These are phyloP conservation scores for Myrmophylax atrothorax DNA, from an alignment of 2,113 vertebrate species.

Conservation along the genomic window DNA sequence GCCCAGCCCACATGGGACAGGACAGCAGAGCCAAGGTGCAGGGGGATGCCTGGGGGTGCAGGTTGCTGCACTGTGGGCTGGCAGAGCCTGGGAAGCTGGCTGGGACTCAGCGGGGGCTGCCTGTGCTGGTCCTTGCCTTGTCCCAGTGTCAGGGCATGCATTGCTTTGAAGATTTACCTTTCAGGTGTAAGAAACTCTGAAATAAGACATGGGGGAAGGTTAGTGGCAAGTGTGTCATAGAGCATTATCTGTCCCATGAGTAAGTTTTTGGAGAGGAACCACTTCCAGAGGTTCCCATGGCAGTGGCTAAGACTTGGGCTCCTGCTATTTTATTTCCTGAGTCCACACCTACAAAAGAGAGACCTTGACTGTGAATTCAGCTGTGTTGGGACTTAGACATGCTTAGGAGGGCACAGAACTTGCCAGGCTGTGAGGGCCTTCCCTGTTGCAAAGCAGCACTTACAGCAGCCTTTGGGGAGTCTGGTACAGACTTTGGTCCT, in stretches of 20 bases:
- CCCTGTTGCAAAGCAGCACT: not conserved
- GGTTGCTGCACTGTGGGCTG: not conserved
- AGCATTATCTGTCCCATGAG: not conserved
- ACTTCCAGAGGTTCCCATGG: not conserved
- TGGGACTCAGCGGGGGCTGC: not conserved
- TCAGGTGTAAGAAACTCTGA: not conserved
- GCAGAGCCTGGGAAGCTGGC: not conserved
- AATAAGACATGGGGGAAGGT: not conserved
- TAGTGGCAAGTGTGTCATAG: rapidly evolving
- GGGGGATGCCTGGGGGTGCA: not conserved
- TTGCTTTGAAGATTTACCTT: not conserved
- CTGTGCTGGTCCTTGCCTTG: not conserved
- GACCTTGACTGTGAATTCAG: not conserved
- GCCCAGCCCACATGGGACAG: not conserved
- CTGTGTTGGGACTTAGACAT: not conserved
- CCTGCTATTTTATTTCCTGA: not conserved
- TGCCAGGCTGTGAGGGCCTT: not conserved
- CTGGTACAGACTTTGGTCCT: not conserved
- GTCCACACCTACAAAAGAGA: not conserved
- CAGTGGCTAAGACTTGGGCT: not conserved
- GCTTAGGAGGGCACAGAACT: not conserved
- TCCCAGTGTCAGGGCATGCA: not conserved
- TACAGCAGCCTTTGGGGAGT: not conserved
- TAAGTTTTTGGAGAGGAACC: not conserved
- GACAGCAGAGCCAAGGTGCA: not conserved